These are phyloP conservation scores for Morone saxatilis DNA, from an alignment of 2,113 vertebrate species.

Conservation along the genomic window DNA sequence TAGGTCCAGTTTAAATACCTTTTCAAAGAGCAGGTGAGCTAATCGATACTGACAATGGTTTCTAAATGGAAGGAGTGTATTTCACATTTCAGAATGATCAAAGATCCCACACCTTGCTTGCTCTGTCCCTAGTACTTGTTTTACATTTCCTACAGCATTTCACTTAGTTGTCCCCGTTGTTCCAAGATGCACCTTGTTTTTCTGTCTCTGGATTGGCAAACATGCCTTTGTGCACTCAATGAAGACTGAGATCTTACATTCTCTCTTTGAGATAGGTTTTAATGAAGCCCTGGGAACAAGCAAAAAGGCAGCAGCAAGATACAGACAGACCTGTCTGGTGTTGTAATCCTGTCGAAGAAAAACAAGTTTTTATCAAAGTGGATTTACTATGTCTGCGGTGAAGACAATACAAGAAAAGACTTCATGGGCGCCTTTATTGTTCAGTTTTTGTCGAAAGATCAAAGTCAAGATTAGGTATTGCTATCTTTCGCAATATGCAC, in stretches of 20 bases:
- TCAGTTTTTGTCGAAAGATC: conserved; percentile 23
- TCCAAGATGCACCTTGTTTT: conserved; percentile 32
- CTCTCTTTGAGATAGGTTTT: conserved; percentile 71
- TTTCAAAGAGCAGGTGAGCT: conserved; percentile 15
- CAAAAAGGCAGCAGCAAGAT: conserved; percentile 73
- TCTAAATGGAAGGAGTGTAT: conserved; percentile 25
- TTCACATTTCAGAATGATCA: conserved; percentile 60
- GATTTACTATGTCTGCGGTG: conserved; percentile 55
- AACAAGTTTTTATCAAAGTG: conserved; percentile 67
- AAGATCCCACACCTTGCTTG: conserved; percentile 31
- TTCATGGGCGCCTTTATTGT: background rate
- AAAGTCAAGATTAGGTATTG: conserved; percentile 16
- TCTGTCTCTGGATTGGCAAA: conserved; percentile 20
- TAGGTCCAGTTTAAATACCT: conserved; percentile 14
- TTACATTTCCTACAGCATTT: conserved; percentile 34
- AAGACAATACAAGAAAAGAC: conserved; percentile 30
- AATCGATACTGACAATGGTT: conserved; percentile 59
- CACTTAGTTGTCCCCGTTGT: conserved; percentile 6
- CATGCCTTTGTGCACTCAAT: conserved; percentile 51
- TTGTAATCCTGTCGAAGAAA: conserved; percentile 65
- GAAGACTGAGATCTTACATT: conserved; percentile 61
- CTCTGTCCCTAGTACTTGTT: conserved; percentile 22
- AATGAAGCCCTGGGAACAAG: conserved; percentile 65
- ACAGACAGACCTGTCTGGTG: conserved; percentile 58
- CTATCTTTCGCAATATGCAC: background rate